Base-by-base conservation (phyloP, 2,113 vertebrate genomes). In the Chaenocephalus aceratus region DNA sequence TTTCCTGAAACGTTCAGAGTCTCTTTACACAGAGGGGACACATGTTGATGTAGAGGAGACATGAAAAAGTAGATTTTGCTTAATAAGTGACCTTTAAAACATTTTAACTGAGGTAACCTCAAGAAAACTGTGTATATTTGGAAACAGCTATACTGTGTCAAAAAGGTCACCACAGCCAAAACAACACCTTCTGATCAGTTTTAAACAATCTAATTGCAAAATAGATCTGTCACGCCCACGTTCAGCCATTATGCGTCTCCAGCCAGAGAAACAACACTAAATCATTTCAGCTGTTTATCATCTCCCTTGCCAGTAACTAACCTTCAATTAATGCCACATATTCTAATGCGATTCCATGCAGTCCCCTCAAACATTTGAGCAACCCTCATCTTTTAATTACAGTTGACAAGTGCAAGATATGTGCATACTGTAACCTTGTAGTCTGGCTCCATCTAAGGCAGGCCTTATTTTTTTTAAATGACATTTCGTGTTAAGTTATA, bases 341-440 rank as follows among this genome's bases (percentile, higher is more conserved):
- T 49, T 67, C 45, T 34, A 69, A 80, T 83, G 70, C 61, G 72
- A 80, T 72, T 79, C 67, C 59, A 34, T 2, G 4, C 56, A 0
- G 62, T 73, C 51, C 16, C 60, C 52, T 82, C 70, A 70, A 76
- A 84, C 49, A 82, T 84, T 73, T 78, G 18, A 66, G 45, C 10
- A 57, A 60, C 59, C n/a, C 64, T 53, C 65, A 56, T 75, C 52
- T 60, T 84, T 73, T 89, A 83, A 88, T 83, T 80, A 71, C 53
- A 58, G 60, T 67, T 82, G 86, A 87, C 85, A 82, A 80, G 79
- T 26, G 26, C 26, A 18, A 56, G 10, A 15, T 45, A 83, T 88
- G 83, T 86, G 82, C 84, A 84, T 84, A 76, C 6, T 26, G 14
- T 75, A 78, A 84, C 84, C 88, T 92, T 87, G 82, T 49, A 53